Base-by-base conservation (phyloP, 2,797 vertebrate genomes). In the Poecilia gillii region DNA sequence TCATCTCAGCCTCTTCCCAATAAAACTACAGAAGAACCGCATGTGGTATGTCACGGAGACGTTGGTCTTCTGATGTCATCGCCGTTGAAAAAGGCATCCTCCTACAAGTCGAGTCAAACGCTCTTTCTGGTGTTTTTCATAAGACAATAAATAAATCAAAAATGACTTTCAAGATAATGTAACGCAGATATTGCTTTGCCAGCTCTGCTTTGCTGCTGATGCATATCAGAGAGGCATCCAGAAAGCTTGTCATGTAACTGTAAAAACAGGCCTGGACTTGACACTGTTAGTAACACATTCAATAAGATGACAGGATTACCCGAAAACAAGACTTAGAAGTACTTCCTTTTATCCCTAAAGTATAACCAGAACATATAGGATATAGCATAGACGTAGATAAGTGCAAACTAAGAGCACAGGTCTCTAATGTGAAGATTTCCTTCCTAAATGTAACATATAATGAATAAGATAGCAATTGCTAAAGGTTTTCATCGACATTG, bases 251-350 rank as follows among this genome's bases (percentile, higher is more conserved):
- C 83, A 89, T 64, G 74, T 87, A 91, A 93, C 84, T 43, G 11
- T 45, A 89, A 85, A 70, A 85, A 84, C 81, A 88, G 93, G 90
- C 84, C 89, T 92, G 92, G 86, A 89, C 86, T 92, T 84, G 81
- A 85, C 79, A 81, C 89, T 85, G 91, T 92, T 88, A 87, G 73
- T 87, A 90, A 93, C 91, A 93, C 75, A 91, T 92, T 87, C 85
- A 92, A 91, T 93, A 89, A 89, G 28, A 85, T 81, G 78, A 89
- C 85, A 82, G 71, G 81, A 84, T 84, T 75, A 78, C 80, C 85
- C 87, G 76, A 84, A 90, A 89, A 78, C 88, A 89, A 77, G 72
- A 77, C 75, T 72, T 45, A 78, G 88, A 79, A 76, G 77, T 2
- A 64, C 71, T 72, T 80, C 66, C 64, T 84, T 64, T 86, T 53